A percentile compares a stretch with the other conserved stretches of the same genome.
Conservation (phyloP, 2,888 invertebrate species). For the Sphinx pinastri region DNA sequence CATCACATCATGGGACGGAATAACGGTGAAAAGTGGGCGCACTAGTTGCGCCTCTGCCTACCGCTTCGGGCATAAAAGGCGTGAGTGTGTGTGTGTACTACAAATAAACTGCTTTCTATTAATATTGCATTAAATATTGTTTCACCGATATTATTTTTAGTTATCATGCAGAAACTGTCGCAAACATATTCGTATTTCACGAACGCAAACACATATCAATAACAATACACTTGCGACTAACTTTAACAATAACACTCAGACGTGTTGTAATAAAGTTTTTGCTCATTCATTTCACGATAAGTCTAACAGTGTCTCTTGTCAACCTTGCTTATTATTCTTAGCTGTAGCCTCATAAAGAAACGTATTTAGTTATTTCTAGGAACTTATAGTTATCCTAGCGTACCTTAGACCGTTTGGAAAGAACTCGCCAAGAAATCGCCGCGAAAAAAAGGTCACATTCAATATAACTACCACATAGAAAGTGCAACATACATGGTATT, state of each 20-base stretch:
- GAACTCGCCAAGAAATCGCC: too few species aligned
- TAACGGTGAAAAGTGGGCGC: too few species aligned
- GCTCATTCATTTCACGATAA: not conserved
- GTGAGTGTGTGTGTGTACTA: too few species aligned
- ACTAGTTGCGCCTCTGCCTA: too few species aligned
- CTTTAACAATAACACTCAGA: conserved; percentile 5
- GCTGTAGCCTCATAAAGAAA: not conserved
- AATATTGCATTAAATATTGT: not conserved
- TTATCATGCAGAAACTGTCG: not conserved
- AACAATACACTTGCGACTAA: not conserved
- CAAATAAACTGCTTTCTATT: too few species aligned
- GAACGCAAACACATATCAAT: not conserved
- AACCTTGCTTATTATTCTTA: not conserved
- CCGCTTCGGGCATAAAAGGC: too few species aligned
- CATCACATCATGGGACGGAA: too few species aligned
- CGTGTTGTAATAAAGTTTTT: conserved; percentile 1
- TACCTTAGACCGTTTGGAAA: too few species aligned
- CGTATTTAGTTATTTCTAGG: not conserved
- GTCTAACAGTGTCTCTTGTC: not conserved
- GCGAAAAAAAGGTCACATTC: too few species aligned
- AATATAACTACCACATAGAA: too few species aligned
- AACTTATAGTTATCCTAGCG: too few species aligned
- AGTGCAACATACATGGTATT: too few species aligned
- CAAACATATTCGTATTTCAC: not conserved
- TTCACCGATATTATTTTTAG: not conserved